phyloP scores from a whole-genome alignment of 2,797 vertebrate genomes.

The Manis crassicaudata region DNA sequence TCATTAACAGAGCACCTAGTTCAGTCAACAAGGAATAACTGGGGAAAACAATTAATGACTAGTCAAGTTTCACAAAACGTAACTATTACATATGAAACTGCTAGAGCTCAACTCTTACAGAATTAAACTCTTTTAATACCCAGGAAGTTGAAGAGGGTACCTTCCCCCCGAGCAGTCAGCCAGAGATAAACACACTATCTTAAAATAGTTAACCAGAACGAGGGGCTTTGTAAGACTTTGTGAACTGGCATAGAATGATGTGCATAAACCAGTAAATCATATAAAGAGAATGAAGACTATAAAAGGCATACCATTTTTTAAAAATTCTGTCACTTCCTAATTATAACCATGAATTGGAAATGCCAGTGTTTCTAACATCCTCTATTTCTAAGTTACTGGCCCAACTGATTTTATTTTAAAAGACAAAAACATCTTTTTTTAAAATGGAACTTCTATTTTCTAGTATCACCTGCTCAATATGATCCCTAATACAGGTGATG shows the following conservation, averaged over 20 bases:
- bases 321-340: slow-evolving; percentile 65
- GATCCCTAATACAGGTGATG: not conserved
- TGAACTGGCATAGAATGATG: slow-evolving; percentile 22
- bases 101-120: not conserved
- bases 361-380: slow-evolving; percentile 45
- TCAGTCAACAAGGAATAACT: not conserved
- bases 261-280: slow-evolving; percentile 44
- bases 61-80: not conserved
- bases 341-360: slow-evolving; percentile 66
- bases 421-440: slow-evolving; percentile 29
- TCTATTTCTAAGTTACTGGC: slow-evolving; percentile 52
- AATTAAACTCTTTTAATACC: slow-evolving; percentile 25
- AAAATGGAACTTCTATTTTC: slow-evolving; percentile 25
- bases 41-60: not conserved
- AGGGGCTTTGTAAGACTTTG: slow-evolving; percentile 28
- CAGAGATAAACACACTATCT: slow-evolving; percentile 25
- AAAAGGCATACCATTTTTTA: slow-evolving; percentile 19
- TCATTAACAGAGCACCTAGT: not conserved
- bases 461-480: not conserved
- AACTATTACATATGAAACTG: not conserved
- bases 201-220: slow-evolving; percentile 33
- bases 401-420: slow-evolving; percentile 57
- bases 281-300: slow-evolving; percentile 57
- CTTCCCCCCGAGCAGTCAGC: not conserved
- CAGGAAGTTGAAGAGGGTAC: not conserved